Evolutionary conservation across 2,888 invertebrate genomes (phyloP).

Genomic region (Buathra laborator): DNA sequence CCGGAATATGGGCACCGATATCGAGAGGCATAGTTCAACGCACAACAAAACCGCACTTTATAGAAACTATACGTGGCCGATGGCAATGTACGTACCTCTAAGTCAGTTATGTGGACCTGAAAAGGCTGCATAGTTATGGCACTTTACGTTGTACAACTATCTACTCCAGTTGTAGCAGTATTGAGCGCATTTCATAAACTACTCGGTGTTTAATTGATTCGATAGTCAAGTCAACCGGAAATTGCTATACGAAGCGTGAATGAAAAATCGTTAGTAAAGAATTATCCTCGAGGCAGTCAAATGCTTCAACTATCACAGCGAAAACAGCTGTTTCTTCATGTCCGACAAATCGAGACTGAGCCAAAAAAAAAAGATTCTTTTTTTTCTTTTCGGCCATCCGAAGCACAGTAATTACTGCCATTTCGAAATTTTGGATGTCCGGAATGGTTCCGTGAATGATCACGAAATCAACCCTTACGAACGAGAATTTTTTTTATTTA

Average conservation of each 20-base stretch:
- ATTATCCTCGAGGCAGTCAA: constrained; percentile 11
- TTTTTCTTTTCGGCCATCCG: too few relatives aligned
- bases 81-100: constrained; percentile 12
- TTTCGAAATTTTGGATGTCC: too few relatives aligned
- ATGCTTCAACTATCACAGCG: background rate
- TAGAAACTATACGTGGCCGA: constrained; percentile 19
- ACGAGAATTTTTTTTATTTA: too few relatives aligned
- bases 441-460: too few relatives aligned
- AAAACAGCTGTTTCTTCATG: background rate
- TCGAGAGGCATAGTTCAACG: background rate
- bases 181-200: constrained; percentile 22
- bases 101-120: constrained; percentile 57
- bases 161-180: constrained; percentile 44
- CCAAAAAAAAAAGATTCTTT: background rate
- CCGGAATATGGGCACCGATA: constrained; percentile 10
- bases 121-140: constrained; percentile 50
- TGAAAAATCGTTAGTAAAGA: constrained; percentile 15
- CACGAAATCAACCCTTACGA: too few relatives aligned
- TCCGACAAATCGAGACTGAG: background rate
- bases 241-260: constrained; percentile 49
- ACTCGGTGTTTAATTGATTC: constrained; percentile 57
- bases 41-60: constrained; percentile 33
- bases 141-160: constrained; percentile 52
- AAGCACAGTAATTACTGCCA: too few relatives aligned
- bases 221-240: constrained; percentile 59